Evolutionary conservation across 2,797 vertebrate genomes (phyloP).

Genomic region (Champsocephalus esox): DNA sequence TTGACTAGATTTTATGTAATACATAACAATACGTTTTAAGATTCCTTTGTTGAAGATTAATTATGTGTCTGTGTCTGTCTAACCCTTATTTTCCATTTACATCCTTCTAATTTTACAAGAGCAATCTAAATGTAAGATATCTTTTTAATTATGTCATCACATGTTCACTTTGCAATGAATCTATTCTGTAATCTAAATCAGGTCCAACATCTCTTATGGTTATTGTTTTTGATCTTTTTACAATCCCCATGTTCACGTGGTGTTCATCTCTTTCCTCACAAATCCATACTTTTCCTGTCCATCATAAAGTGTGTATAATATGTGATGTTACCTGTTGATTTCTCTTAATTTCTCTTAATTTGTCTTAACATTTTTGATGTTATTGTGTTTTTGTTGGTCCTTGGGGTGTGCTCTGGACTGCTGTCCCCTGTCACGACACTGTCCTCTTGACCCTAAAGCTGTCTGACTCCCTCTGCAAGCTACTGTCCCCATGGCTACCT

Average conservation of each 20-base stretch:
- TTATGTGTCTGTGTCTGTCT: conserved; percentile 60
- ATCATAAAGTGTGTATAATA: conserved; percentile 19
- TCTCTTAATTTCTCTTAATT: conserved; percentile 36
- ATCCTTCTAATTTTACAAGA: conserved; percentile 79
- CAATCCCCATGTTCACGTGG: conserved; percentile 38
- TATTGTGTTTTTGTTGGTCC: conserved; percentile 76
- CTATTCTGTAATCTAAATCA: conserved; percentile 26
- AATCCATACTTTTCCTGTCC: conserved; percentile 34
- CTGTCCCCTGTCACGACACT: conserved; percentile 78
- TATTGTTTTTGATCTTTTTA: conserved; percentile 46
- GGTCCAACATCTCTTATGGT: conserved; percentile 40
- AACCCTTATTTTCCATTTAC: conserved; percentile 71
- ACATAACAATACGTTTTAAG: conserved; percentile 20
- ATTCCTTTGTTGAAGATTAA: conserved; percentile 38
- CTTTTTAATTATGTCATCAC: conserved; percentile 59
- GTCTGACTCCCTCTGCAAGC: conserved; percentile 84
- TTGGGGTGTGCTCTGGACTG: conserved; percentile 84
- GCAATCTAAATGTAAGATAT: conserved; percentile 81
- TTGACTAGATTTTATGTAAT: conserved; percentile 13
- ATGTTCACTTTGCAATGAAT: conserved; percentile 48
- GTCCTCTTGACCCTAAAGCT: conserved; percentile 84
- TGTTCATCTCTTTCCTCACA: conserved; percentile 44
- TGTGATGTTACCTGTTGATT: conserved; percentile 42
- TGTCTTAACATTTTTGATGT: conserved; percentile 15
- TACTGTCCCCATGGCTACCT: conserved; percentile 85